Evolutionary conservation across 2,888 invertebrate genomes (phyloP).

Genomic region (Melanophora roralis): DNA sequence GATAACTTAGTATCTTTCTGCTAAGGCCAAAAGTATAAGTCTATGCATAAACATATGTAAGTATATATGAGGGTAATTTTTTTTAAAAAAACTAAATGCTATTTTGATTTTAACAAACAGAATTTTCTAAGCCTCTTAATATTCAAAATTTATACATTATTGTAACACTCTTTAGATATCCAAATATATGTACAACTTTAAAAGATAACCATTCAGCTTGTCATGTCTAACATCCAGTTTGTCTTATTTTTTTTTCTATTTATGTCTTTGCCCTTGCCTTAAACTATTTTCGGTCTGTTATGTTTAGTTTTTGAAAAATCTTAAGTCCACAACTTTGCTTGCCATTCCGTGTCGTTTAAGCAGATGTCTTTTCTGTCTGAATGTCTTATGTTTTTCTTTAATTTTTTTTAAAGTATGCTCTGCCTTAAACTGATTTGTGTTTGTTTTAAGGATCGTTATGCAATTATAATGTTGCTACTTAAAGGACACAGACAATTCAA

Average conservation of each 20-base stretch:
- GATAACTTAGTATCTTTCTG: too few species aligned
- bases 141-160: too few species aligned
- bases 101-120: too few species aligned
- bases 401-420: not conserved
- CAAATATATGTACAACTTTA: not conserved
- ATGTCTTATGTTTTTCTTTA: not conserved
- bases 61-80: too few species aligned
- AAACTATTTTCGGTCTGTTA: slow-evolving; percentile 25
- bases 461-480: slow-evolving; percentile 59
- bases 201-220: slow-evolving; percentile 36
- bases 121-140: too few species aligned
- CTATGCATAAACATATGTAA: too few species aligned
- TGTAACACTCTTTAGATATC: not conserved
- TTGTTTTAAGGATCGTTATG: slow-evolving; percentile 59
- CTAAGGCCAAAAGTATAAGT: too few species aligned
- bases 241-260: not conserved
- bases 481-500: slow-evolving; percentile 20
- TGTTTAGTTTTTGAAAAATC: slow-evolving; percentile 32
- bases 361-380: slow-evolving; percentile 34
- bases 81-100: too few species aligned
- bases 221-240: slow-evolving; percentile 34
- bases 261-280: not conserved
- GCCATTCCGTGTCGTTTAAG: not conserved
- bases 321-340: slow-evolving; percentile 34
- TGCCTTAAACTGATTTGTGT: slow-evolving; percentile 48